Conservation (phyloP, 2,888 invertebrate genomes). For the Drosophila monieri region DNA sequence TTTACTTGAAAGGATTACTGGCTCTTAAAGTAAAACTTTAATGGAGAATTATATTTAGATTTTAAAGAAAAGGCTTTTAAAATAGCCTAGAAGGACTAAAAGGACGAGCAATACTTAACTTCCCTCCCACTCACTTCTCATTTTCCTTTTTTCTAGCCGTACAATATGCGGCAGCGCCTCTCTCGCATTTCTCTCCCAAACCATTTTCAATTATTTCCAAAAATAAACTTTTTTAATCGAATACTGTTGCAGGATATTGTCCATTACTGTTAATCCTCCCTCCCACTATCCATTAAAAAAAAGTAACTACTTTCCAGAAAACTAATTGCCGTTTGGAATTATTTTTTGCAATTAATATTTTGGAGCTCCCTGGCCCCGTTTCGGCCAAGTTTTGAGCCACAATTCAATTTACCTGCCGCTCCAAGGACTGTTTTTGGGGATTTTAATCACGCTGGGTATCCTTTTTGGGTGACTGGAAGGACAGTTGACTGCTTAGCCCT, state of each 20-base stretch:
- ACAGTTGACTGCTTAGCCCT: constrained; percentile 65
- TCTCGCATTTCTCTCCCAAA: not conserved
- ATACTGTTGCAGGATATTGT: not conserved
- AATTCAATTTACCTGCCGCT: constrained; percentile 37
- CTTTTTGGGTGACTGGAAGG: constrained; percentile 24
- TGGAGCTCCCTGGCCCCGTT: not conserved
- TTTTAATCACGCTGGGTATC: constrained; percentile 15
- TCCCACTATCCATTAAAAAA: not conserved
- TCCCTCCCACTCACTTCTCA: no score
- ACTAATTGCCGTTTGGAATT: constrained; percentile 15
- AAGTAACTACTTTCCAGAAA: not conserved
- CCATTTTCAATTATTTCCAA: not conserved
- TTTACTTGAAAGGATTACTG: not conserved
- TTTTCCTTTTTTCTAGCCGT: no score
- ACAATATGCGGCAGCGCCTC: no score
- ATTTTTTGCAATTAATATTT: constrained; percentile 39
- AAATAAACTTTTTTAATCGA: not conserved
- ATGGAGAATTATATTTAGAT: no score
- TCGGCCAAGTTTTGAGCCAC: not conserved
- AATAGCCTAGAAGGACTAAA: no score
- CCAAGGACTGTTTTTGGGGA: not conserved
- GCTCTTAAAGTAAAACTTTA: no score
- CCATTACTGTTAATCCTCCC: not conserved
- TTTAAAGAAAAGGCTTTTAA: no score
- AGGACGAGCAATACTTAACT: no score